phyloP scores from a whole-genome alignment of 2,888 invertebrate species.

The Zhuqinia jingwanae region DNA sequence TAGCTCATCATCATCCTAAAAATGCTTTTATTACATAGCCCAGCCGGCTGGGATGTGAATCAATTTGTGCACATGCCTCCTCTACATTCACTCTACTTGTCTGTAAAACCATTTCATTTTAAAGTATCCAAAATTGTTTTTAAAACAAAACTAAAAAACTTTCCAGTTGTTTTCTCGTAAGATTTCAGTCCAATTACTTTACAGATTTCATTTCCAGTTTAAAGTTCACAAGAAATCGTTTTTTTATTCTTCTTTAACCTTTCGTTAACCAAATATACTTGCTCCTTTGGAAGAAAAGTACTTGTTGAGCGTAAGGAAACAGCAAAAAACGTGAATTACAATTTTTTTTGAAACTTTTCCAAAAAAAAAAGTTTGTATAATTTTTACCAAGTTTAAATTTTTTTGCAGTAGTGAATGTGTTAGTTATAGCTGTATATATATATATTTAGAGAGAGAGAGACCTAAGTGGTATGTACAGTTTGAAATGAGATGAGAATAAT shows the following conservation, averaged over 20 bases:
- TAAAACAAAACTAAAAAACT: no score
- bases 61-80: no score
- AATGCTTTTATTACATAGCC: no score
- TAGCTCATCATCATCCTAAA: not conserved
- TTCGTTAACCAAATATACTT: not conserved
- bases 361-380: conserved; percentile 40
- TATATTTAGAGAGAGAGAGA: no score
- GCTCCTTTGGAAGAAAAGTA: not conserved
- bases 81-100: no score
- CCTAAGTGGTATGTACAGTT: not conserved
- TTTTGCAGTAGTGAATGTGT: no score
- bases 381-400: no score
- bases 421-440: no score
- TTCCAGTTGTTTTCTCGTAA: not conserved
- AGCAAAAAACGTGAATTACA: not conserved
- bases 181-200: conserved; percentile 13
- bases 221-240: conserved; percentile 12
- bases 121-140: no score
- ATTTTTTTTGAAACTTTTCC: conserved; percentile 38
- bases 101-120: no score
- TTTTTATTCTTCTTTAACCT: not conserved
- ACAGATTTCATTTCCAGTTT: not conserved
- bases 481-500: conserved; percentile 20
- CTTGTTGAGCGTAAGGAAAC: conserved; percentile 38
- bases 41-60: no score